phyloP scores from a whole-genome alignment of 2,113 vertebrate genomes.

The Engystomops pustulosus region DNA sequence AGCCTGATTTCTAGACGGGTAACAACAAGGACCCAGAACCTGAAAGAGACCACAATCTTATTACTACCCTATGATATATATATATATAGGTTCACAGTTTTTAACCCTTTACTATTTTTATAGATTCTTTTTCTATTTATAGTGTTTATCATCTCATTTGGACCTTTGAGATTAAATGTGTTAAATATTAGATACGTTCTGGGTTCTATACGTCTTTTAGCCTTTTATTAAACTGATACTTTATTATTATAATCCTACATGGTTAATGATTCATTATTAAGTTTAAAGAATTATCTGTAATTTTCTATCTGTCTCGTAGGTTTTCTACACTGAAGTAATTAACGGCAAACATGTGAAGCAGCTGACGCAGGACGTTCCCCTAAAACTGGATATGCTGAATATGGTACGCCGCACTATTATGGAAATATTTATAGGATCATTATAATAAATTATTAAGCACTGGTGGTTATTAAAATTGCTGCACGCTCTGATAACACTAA shows the following conservation, averaged over 20 bases:
- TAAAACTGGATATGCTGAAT: constrained; percentile 77
- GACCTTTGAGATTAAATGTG: no score
- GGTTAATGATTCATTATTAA: background rate
- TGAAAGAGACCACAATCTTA: no score
- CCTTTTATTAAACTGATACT: background rate
- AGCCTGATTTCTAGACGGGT: no score
- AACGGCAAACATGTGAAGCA: constrained; percentile 71
- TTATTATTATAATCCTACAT: background rate
- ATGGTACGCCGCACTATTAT: constrained; percentile 76
- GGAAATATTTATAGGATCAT: background rate
- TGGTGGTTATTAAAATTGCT: background rate
- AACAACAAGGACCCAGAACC: no score
- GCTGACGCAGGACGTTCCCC: constrained; percentile 75
- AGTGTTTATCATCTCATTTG: no score
- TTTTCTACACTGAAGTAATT: constrained; percentile 86
- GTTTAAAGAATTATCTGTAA: no score
- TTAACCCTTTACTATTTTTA: no score
- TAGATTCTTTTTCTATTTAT: no score
- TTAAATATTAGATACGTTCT: no score
- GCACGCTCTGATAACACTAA: no score
- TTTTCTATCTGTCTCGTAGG: constrained; percentile 70
- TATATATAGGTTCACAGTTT: no score
- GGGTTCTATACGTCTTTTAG: background rate
- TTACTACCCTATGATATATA: no score
- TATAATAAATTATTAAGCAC: background rate